These are phyloP conservation scores for Clarias batrachus DNA, from an alignment of 2,113 vertebrate species.

Conservation along the genomic window DNA sequence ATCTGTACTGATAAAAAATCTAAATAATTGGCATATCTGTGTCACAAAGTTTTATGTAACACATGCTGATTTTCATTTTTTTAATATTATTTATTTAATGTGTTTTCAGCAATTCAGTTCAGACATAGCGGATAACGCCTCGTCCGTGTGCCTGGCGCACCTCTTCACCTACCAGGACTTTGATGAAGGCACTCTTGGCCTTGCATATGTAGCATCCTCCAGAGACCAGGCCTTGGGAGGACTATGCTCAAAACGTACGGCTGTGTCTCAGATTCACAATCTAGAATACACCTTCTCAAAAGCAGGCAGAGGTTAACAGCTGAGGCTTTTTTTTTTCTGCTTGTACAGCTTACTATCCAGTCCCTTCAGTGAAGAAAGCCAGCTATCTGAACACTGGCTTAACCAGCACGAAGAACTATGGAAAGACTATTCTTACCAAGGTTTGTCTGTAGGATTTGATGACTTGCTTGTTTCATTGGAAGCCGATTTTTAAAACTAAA, in stretches of 20 bases:
- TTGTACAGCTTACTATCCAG: constrained; percentile 82
- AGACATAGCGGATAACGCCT: constrained; percentile 91
- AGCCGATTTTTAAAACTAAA: not conserved
- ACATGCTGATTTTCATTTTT: not conserved
- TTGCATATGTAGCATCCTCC: constrained; percentile 94
- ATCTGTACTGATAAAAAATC: not conserved
- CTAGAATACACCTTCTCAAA: not conserved
- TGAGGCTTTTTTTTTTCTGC: constrained; percentile 16
- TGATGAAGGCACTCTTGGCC: constrained; percentile 91
- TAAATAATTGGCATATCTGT: not conserved
- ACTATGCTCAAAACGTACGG: constrained; percentile 90
- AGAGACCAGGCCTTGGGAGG: constrained; percentile 85
- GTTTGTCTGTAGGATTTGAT: constrained; percentile 60
- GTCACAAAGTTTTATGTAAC: not conserved
- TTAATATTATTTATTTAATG: not conserved
- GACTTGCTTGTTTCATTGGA: not conserved
- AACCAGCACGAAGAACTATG: constrained; percentile 98
- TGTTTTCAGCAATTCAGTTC: constrained; percentile 89
- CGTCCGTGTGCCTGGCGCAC: constrained; percentile 90
- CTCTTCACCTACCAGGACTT: constrained; percentile 99
- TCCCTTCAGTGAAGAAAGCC: constrained; percentile 76
- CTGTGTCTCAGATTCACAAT: not conserved
- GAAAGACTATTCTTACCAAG: constrained; percentile 99
- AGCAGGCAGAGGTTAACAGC: not conserved
- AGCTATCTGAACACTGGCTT: constrained; percentile 95